These are phyloP conservation scores for Drosophila pandora DNA, from an alignment of 1,140 invertebrate genomes.

Conservation along the genomic window DNA sequence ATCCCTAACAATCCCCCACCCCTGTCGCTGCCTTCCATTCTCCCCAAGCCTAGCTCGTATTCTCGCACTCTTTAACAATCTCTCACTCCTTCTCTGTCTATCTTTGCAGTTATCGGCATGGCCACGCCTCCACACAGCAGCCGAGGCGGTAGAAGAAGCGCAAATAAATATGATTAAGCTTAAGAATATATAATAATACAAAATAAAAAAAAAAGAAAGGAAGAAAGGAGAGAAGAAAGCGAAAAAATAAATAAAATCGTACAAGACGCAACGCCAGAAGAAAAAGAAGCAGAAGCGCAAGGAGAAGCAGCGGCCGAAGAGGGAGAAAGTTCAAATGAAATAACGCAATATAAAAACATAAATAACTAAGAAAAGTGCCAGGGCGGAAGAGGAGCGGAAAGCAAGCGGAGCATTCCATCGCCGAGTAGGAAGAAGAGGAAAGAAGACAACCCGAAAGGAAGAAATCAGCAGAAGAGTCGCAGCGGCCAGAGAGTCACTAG, in stretches of 20 bases:
- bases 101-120: constrained; percentile 47
- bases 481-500: too few species aligned
- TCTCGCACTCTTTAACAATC: background rate
- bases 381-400: background rate
- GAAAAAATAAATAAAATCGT: background rate
- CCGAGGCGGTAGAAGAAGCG: constrained; percentile 54
- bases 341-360: constrained; percentile 81
- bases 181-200: constrained; percentile 76
- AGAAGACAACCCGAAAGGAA: background rate
- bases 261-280: background rate
- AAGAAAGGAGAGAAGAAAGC: background rate
- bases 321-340: constrained; percentile 75
- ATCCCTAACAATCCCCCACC: constrained; percentile 18
- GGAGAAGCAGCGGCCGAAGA: background rate
- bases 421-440: background rate
- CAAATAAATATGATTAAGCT: constrained; percentile 82
- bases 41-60: background rate
- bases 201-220: constrained; percentile 10
- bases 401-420: constrained; percentile 1
- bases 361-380: constrained; percentile 56
- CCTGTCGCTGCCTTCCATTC: too few species aligned
- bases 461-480: constrained; percentile 1
- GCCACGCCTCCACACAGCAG: constrained; percentile 42
- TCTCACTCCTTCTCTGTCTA: constrained; percentile 22
- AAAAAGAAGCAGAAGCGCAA: constrained; percentile 1